These are phyloP conservation scores for Sphenopsis melanotis DNA, from an alignment of 2,797 vertebrate genomes.

Conservation along the genomic window DNA sequence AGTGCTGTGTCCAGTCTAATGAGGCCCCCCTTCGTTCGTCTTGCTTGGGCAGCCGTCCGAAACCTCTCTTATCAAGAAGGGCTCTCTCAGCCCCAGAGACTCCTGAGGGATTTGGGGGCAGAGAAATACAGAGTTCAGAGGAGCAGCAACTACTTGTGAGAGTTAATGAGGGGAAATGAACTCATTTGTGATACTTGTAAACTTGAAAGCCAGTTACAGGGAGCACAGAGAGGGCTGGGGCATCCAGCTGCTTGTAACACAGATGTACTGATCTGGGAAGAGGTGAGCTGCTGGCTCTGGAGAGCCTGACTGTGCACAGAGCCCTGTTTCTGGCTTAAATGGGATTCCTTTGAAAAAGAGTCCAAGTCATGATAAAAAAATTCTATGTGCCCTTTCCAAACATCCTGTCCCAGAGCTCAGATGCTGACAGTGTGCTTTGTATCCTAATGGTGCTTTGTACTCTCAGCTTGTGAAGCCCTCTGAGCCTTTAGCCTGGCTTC, in stretches of 20 bases:
- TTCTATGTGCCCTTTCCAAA: neutral
- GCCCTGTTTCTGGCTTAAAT: neutral
- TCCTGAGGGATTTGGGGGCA: neutral
- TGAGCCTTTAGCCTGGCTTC: neutral
- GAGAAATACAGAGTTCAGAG: slow-evolving; percentile 21
- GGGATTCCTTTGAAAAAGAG: neutral
- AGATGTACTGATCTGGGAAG: neutral
- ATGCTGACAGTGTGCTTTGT: neutral
- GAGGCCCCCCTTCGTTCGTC: neutral
- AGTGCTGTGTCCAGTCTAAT: neutral
- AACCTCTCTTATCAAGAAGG: neutral
- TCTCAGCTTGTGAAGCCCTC: neutral
- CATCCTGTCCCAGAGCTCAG: neutral
- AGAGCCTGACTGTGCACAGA: neutral
- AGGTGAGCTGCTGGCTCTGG: neutral
- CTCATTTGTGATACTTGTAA: slow-evolving; percentile 35
- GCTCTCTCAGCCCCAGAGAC: neutral
- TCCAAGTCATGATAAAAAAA: neutral
- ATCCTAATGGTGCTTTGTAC: neutral
- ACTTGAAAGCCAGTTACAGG: neutral
- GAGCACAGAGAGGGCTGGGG: neutral
- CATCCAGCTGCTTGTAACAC: neutral
- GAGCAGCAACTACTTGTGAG: neutral
- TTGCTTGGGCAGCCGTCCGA: neutral
- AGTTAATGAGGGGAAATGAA: slow-evolving; percentile 50